Percentiles rank a stretch among this genome's conserved stretches.
phyloP scores from a whole-genome alignment of 2,113 vertebrate genomes.

The Monopterus albus region DNA sequence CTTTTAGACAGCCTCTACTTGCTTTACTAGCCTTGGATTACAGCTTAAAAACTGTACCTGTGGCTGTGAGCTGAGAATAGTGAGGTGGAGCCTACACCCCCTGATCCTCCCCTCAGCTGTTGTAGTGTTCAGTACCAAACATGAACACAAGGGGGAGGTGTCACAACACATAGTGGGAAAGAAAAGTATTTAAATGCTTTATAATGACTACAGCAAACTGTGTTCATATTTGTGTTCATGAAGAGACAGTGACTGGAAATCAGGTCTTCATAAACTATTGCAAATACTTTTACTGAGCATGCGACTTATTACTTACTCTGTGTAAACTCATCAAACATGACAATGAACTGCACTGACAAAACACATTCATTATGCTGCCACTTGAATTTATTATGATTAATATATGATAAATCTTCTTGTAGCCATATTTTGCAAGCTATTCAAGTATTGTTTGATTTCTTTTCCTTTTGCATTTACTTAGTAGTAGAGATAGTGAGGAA shows the following conservation, averaged over 20 bases:
- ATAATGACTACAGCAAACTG: no score
- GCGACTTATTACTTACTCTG: no score
- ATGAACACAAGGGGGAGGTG: conserved; percentile 51
- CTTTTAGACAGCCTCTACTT: conserved; percentile 9
- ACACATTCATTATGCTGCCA: no score
- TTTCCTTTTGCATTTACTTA: no score
- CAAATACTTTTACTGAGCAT: neutral
- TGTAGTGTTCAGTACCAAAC: neutral
- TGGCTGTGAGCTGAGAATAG: conserved; percentile 16
- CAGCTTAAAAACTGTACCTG: conserved; percentile 59
- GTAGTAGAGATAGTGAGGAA: no score
- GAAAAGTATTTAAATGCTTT: no score
- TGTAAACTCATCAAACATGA: no score
- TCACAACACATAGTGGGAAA: conserved; percentile 3
- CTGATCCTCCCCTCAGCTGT: conserved; percentile 22
- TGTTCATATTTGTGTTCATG: conserved; percentile 2
- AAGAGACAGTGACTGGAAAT: neutral
- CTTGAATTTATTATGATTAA: no score
- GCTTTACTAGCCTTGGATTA: conserved; percentile 39
- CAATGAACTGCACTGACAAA: no score
- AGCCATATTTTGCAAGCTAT: no score
- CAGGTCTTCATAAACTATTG: neutral
- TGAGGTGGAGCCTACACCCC: conserved; percentile 55
- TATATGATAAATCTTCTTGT: no score
- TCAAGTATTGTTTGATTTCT: no score